Evolutionary conservation across 2,113 vertebrate genomes (phyloP), one percentile per base, ranked within the genome.

Genomic region (Hymenochirus boettgeri): DNA sequence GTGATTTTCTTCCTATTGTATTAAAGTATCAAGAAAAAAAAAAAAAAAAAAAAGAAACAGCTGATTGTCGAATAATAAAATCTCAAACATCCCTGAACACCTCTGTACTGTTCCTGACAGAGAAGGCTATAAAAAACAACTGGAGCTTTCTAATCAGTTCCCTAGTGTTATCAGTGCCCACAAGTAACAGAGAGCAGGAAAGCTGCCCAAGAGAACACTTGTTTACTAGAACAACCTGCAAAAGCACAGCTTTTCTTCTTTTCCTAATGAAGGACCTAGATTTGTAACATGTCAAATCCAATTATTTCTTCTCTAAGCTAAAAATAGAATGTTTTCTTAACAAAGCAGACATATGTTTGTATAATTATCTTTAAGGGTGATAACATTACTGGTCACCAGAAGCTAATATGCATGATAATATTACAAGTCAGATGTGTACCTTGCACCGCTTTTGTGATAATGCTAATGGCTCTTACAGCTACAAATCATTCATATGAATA

Each of bases 241-340:
- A 76, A 61, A 61, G 46, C 12, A 61, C 7, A 55, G n/a, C 7
- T 60, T 70, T 62, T 51, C 39, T n/a, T 47, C 5, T 17, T 47
- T 52, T n/a, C 46, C 46, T 42, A 57, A 61, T 0, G 52, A n/a
- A 72, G 60, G 15, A 9, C 55, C 61, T 56, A 18, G 21, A 76
- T 64, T 1, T 15, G 51, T 9, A 5, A 8, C 15, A 18, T 18
- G 57, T 50, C 31, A 77, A 73, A 10, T 62, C 6, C 31, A 56
- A 26, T 61, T 66, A 65, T 45, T 60, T 48, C 17, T 31, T 50
- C 25, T 74, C 69, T 58, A 1, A 72, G 48, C 50, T 48, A 63
- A 57, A 39, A 37, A 73, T 52, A 46, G 1, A 63, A 1, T 65
- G 21, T 65, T 52, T 70, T 57, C 2, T 70, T 65, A 2, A 62